Conservation (phyloP, 2,797 vertebrate species). For the Dendrocincla tyrannina region DNA sequence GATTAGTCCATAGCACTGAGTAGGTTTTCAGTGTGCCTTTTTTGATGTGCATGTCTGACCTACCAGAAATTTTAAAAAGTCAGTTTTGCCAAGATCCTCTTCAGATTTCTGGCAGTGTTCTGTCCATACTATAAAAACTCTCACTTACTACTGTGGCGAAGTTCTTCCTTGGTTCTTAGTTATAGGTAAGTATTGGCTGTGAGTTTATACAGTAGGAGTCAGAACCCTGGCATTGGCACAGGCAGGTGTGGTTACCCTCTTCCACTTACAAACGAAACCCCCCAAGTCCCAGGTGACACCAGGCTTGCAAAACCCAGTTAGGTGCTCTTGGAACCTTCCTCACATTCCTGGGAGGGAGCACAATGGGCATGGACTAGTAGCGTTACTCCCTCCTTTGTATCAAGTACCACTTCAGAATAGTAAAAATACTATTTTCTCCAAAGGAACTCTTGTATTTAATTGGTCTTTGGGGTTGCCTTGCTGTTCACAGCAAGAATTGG, state of each 20-base stretch:
- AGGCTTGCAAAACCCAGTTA: not conserved
- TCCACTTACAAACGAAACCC: not conserved
- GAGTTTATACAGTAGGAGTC: rapidly evolving
- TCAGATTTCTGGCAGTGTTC: not conserved
- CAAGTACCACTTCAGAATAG: not conserved
- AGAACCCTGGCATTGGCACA: not conserved
- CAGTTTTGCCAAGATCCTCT: not conserved
- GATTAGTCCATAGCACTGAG: not conserved
- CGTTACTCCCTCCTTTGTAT: not conserved
- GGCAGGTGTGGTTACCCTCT: not conserved
- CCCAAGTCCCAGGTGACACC: not conserved
- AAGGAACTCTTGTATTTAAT: not conserved
- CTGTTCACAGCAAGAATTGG: not conserved
- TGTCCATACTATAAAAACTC: not conserved
- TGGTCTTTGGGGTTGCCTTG: not conserved
- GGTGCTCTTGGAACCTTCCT: not conserved
- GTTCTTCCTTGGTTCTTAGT: not conserved
- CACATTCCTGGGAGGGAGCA: rapidly evolving
- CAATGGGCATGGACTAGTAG: no score
- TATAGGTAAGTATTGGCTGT: not conserved
- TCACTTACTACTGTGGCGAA: not conserved
- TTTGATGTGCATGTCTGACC: not conserved
- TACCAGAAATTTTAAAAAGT: not conserved
- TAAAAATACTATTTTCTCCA: not conserved
- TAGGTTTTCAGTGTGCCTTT: not conserved